Base-by-base conservation (phyloP, 2,113 vertebrate genomes). In the Scytalopus superciliaris region DNA sequence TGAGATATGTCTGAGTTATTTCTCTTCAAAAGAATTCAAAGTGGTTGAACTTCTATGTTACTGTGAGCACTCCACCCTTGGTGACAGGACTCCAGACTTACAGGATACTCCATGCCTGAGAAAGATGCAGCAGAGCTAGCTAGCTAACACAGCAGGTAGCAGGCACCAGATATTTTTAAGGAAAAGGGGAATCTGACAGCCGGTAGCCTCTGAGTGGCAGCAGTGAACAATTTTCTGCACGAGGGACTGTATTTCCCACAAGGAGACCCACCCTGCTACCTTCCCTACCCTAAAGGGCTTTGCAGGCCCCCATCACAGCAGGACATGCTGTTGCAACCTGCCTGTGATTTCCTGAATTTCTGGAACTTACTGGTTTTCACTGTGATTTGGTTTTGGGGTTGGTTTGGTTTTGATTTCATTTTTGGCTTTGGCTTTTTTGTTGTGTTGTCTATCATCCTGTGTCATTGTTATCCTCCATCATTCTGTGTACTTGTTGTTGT, bases 141-240 rank as follows among this genome's bases (percentile, higher is more conserved):
- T 62, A 21, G 37, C 19, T 62, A 13, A 25, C 2, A 0, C 1
- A 6, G 25, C n/a, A 8, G 33, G 47, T 2, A 27, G 24, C 22
- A 13, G 23, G 18, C 39, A 1, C 12, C 6, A 6, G 21, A 1
- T 42, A 1, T 11, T 57, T 50, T 12, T 14, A 5, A 60, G 12
- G 39, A 14, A 16, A 42, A 37, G 14, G 7, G 16, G 30, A 19
- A 5, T 39, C 40, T 60, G 60, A 6, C 53, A 77, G 53, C 10
- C 40, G 23, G n/a, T 17, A 56, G 16, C 96, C 96, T 94, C 70
- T 31, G 75, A 89, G 94, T 2, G 92, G 95, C 96, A 95, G 95
- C 78, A 95, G 63, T 21, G 82, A 88, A 62, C 85, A 87, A 12
- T 45, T 57, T 83, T 83, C 63, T 16, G 0, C 8, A 14, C 22